Evolutionary conservation across 2,888 invertebrate species (phyloP), one percentile per base, ranked within the genome.

Genomic region (Heteromyza rotundicornis): DNA sequence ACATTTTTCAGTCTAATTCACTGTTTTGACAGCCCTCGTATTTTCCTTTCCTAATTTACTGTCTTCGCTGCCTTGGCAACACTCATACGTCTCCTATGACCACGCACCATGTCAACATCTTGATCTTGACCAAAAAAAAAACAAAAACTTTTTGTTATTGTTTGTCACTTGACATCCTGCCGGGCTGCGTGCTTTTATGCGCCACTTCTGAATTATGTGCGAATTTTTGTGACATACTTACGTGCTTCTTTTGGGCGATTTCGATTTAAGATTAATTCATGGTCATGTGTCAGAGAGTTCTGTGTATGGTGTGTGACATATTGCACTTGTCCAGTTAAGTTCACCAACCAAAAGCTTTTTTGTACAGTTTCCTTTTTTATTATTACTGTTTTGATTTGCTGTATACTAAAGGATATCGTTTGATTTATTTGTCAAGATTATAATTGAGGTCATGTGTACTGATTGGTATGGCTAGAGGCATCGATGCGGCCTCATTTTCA

Each of bases 231-330:
- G 47, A 47, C 47, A 47, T 40, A 40, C 47, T 20, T 47, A 19
- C 47, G 47, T 44, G 20, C 23, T 20, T 50, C n/a, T 47, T 16
- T 14, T 19, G 2, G 10, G 36, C 44, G 64, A 71, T 68, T 72
- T 66, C 62, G 66, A 70, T 70, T 72, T 67, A 16, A 71, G 74
- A 74, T 75, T 68, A 65, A 64, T 59, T 62, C 66, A 47, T 61
- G 65, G 65, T 64, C 69, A 69, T 70, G 68, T 65, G 69, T 63
- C 68, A 59, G 57, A 62, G 57, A 58, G 62, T 64, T 63, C 64
- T 54, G 14, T 16, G 20, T 7, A 16, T 16, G 12, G 36, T 35
- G 32, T 40, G 22, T 54, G 35, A 36, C 54, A 54, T 35, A 54
- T 54, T 53, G 54, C 35, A 17, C 19, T 17, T 54, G 54, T 54